These are phyloP conservation scores for Anodontia alba DNA, from an alignment of 2,888 invertebrate genomes.

Conservation along the genomic window DNA sequence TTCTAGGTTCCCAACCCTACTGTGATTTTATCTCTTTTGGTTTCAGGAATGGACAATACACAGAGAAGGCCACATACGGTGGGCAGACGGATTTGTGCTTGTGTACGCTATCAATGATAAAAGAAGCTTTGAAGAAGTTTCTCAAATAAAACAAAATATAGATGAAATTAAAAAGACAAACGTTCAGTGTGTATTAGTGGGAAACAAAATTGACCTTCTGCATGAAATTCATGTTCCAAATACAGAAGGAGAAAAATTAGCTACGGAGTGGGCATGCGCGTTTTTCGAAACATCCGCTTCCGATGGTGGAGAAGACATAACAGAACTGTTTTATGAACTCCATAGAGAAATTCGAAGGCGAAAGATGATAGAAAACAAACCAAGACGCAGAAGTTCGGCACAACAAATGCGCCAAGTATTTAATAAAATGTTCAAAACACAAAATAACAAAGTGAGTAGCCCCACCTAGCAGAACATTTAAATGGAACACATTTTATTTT, in stretches of 20 bases:
- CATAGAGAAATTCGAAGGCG: conserved; percentile 82
- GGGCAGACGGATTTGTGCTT: conserved; percentile 83
- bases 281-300: conserved; percentile 83
- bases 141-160: conserved; percentile 75
- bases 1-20: no score
- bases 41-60: conserved; percentile 75
- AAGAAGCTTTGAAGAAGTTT: conserved; percentile 79
- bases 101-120: conserved; percentile 82
- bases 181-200: conserved; percentile 81
- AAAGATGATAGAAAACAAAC: conserved; percentile 77
- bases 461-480: conserved; percentile 29
- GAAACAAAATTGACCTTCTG: conserved; percentile 81
- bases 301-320: conserved; percentile 82
- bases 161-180: conserved; percentile 81
- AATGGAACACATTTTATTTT: no score
- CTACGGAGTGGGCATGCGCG: conserved; percentile 80
- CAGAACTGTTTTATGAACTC: conserved; percentile 83
- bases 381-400: conserved; percentile 81
- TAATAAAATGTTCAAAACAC: conserved; percentile 71
- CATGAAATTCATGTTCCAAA: conserved; percentile 77
- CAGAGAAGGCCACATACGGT: conserved; percentile 78
- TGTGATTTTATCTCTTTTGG: no score
- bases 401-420: conserved; percentile 78
- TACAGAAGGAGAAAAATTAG: conserved; percentile 79
- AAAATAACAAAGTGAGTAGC: conserved; percentile 52